phyloP scores from a whole-genome alignment of 2,888 invertebrate species.

The Trachelus troglodyta region DNA sequence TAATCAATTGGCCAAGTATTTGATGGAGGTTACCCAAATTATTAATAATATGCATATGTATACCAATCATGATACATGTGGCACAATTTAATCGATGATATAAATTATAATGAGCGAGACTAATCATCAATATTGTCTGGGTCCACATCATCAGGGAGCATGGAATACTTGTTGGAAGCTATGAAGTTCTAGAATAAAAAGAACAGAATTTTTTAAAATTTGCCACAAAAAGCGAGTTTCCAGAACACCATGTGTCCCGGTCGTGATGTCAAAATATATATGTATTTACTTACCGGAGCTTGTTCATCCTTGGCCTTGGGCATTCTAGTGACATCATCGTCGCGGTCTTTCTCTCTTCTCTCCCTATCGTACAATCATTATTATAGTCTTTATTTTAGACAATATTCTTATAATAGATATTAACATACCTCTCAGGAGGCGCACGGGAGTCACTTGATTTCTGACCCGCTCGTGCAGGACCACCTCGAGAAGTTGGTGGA shows the following conservation, averaged over 20 bases:
- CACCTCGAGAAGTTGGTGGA: slow-evolving; percentile 33
- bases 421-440: slow-evolving; percentile 40
- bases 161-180: slow-evolving; percentile 81
- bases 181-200: slow-evolving; percentile 74
- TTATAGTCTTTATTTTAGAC: background rate
- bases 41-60: slow-evolving; percentile 53
- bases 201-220: no score
- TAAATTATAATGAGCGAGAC: slow-evolving; percentile 47
- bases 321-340: slow-evolving; percentile 69
- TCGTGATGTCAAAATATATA: no score
- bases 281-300: slow-evolving; percentile 73
- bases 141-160: slow-evolving; percentile 77
- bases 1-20: slow-evolving; percentile 45
- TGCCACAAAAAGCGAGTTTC: no score
- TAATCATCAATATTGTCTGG: slow-evolving; percentile 66
- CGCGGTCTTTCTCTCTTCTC: slow-evolving; percentile 60
- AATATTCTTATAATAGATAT: background rate
- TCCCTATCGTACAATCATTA: slow-evolving; percentile 28
- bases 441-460: slow-evolving; percentile 45
- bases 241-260: no score
- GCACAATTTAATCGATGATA: slow-evolving; percentile 59
- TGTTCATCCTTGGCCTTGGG: slow-evolving; percentile 81
- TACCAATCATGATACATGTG: slow-evolving; percentile 55
- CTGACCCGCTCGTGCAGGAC: slow-evolving; percentile 30
- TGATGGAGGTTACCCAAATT: slow-evolving; percentile 53